Evolutionary conservation across 2,113 vertebrate genomes (phyloP), one percentile per base, ranked within the genome.

Genomic region (Clarias batrachus): DNA sequence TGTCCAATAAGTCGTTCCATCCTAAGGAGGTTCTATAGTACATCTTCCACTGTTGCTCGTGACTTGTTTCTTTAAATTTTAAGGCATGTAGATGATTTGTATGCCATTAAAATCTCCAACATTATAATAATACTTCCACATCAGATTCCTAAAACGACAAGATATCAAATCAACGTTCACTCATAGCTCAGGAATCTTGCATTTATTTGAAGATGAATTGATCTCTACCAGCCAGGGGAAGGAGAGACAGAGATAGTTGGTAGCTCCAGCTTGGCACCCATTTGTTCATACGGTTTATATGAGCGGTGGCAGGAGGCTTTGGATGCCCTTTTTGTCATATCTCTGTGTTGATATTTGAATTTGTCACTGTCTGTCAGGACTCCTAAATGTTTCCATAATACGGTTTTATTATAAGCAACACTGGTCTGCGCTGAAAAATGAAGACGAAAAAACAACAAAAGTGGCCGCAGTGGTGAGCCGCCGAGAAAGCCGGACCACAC

Each of bases 401-500:
- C 91, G 91, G 91, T 93, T 94, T 94, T 94, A 95, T 94, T 94
- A 93, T 95, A 94, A 94, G 93, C 94, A 95, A 93, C 88, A 74
- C 90, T 54, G 91, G 90, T 89, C 90, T 76, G 89, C 92, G 93
- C 93, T 94, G 93, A 94, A 94, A 94, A 93, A 93, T 94, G 92
- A 93, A 93, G 92, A 90, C 78, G 89, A 90, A 91, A 92, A 92
- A 88, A 92, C 92, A 93, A 93, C 91, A 93, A 70, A 93, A 89
- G 91, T 54, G 84, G 88, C 91, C 87, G 71, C 73, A 41, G 63
- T 60, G 88, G 87, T 89, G 89, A 90, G 91, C 88, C 88, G 76
- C 90, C 76, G 84, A 0, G 87, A 90, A 48, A 86, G 89, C 90
- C 87, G 92, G 94, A 95, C 94, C 94, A 94, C 93, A 94, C 94